Base-by-base conservation (phyloP, 2,888 invertebrate genomes). In the Nephrotoma appendiculata region DNA sequence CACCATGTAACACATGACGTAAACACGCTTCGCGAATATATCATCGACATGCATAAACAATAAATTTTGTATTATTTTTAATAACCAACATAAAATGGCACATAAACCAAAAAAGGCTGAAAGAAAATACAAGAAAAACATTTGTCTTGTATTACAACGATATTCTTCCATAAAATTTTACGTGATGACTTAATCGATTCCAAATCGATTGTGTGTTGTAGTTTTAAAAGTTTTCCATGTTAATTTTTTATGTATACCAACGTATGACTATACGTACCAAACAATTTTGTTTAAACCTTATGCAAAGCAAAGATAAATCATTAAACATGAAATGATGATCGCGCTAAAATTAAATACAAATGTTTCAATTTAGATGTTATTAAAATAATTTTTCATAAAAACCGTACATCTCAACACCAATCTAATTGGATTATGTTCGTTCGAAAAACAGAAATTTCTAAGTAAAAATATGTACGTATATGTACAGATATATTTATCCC, bases 111-210 rank as follows among this genome's bases (percentile, higher is more conserved):
- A 71, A n/a, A 11, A 71, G 71, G 71, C 71, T 71, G 52, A 71
- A 71, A 71, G 31, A 71, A 71, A 19, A 19, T 31, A 71, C 3
- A 71, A 71, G 31, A 71, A 71, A 31, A 71, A 71, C 71, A 71
- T 71, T 71, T 71, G 71, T 71, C 71, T 71, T 84, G 84, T 84
- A 84, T 41, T 84, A 84, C 84, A 84, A 84, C 84, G 7, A 84
- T 84, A 42, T 84, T 84, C 42, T 84, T 42, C 42, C 43, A 84
- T 42, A 84, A 84, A 42, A 44, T 15, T 44, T 85, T 85, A 86
- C 86, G 86, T 86, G 86, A 86, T 86, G 86, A 86, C 86, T 86
- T 86, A 86, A 86, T 86, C 86, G 86, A 86, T 86, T 85, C 57
- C 52, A 45, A 45, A 86, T 86, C 86, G 86, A 86, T 45, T 86